Evolutionary conservation across 2,888 invertebrate genomes (phyloP).

Genomic region (Apotomis capreana): DNA sequence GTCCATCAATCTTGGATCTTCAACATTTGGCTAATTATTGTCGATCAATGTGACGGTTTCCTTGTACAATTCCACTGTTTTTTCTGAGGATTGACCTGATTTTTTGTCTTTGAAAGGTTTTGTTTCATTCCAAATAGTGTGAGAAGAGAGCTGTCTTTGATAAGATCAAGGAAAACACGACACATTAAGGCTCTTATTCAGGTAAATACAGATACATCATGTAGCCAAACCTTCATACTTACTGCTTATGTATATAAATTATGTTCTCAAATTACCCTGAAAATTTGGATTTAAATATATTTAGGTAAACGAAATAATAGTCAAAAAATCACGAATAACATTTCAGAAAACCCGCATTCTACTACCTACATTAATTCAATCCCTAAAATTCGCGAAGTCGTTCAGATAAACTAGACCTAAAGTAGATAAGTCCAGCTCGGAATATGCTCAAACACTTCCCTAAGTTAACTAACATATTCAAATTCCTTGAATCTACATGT

Average conservation of each 20-base stretch:
- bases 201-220: no score
- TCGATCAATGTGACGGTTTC: constrained; percentile 34
- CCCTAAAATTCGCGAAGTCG: constrained; percentile 20
- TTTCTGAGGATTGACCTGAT: constrained; percentile 14
- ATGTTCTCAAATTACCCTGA: no score
- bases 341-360: background rate
- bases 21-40: constrained; percentile 43
- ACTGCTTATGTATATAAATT: no score
- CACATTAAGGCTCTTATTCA: no score
- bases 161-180: background rate
- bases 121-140: constrained; percentile 1
- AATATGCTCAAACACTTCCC: constrained; percentile 39
- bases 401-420: constrained; percentile 31
- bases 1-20: constrained; percentile 77
- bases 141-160: background rate
- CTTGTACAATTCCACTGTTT: constrained; percentile 39
- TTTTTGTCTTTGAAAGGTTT: constrained; percentile 16
- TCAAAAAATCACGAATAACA: background rate
- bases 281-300: no score
- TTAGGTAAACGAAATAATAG: no score
- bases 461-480: constrained; percentile 63
- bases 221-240: no score
- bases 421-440: constrained; percentile 35
- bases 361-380: constrained; percentile 9
- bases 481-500: constrained; percentile 69